Evolutionary conservation across 2,113 vertebrate species (phyloP).

Genomic region (Nanorana parkeri): DNA sequence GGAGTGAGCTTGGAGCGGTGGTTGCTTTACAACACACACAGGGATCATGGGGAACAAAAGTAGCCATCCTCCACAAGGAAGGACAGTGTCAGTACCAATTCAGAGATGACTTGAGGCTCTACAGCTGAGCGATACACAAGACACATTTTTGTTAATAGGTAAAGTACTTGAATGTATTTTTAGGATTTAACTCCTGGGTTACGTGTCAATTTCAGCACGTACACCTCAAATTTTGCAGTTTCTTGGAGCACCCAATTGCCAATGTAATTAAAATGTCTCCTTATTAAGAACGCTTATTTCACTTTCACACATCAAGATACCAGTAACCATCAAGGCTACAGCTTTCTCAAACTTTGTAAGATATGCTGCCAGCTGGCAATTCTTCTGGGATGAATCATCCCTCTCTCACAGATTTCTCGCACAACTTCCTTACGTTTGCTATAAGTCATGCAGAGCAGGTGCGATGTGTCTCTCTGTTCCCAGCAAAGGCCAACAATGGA

Average conservation of each 20-base stretch:
- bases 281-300: slow-evolving; percentile 67
- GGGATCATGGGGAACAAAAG: no score
- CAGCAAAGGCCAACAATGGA: slow-evolving; percentile 85
- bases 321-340: slow-evolving; percentile 69
- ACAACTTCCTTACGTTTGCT: slow-evolving; percentile 86
- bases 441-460: slow-evolving; percentile 89
- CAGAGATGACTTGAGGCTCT: no score
- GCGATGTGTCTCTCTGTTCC: slow-evolving; percentile 85
- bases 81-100: no score
- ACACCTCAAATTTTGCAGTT: not conserved
- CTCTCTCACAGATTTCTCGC: slow-evolving; percentile 82
- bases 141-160: no score
- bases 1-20: no score
- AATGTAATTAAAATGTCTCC: slow-evolving; percentile 50
- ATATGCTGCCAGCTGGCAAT: slow-evolving; percentile 81
- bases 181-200: no score
- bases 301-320: slow-evolving; percentile 66
- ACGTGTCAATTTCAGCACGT: no score
- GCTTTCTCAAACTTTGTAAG: slow-evolving; percentile 70
- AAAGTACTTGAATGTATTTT: no score
- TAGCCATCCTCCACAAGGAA: no score
- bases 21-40: no score
- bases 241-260: not conserved
- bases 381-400: slow-evolving; percentile 82
- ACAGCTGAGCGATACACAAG: no score